phyloP scores from a whole-genome alignment of 1,140 invertebrate genomes.

The Phortica variegata region DNA sequence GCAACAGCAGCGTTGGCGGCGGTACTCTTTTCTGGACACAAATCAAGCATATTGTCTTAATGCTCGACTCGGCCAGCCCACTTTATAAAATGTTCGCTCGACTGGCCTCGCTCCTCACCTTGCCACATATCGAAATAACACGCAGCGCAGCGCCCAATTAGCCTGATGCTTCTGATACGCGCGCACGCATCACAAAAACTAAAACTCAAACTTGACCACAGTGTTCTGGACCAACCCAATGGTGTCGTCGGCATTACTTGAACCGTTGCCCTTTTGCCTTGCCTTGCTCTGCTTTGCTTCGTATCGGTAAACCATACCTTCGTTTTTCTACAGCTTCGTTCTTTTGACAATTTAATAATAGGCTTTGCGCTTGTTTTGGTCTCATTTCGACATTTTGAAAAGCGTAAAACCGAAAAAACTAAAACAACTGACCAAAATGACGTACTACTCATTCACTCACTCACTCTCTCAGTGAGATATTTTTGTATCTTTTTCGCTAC shows the following conservation, averaged over 20 bases:
- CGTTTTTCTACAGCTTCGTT: slow-evolving; percentile 40
- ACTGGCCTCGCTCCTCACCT: slow-evolving; percentile 1
- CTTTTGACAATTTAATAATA: slow-evolving; percentile 57
- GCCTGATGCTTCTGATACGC: slow-evolving; percentile 55
- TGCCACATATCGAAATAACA: neutral
- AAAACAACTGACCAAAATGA: slow-evolving; percentile 45
- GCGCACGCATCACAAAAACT: slow-evolving; percentile 29
- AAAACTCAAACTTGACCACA: slow-evolving; percentile 21
- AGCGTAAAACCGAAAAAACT: too few relatives aligned
- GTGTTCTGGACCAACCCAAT: too few relatives aligned
- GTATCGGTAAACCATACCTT: slow-evolving; percentile 27
- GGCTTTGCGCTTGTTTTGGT: slow-evolving; percentile 18
- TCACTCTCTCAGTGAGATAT: neutral
- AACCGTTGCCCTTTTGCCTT: neutral
- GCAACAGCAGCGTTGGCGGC: slow-evolving; percentile 2
- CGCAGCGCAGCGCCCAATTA: slow-evolving; percentile 48
- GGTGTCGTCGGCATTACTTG: slow-evolving; percentile 8
- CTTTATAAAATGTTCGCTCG: slow-evolving; percentile 7
- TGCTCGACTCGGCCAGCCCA: slow-evolving; percentile 33
- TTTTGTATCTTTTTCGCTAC: too few relatives aligned
- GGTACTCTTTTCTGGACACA: neutral
- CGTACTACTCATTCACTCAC: slow-evolving; percentile 25
- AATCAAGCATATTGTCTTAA: slow-evolving; percentile 44
- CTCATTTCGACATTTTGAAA: neutral
- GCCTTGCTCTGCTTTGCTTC: slow-evolving; percentile 3